These are phyloP conservation scores for Acanthosepion esculentum DNA, from an alignment of 2,888 invertebrate species.

Conservation along the genomic window DNA sequence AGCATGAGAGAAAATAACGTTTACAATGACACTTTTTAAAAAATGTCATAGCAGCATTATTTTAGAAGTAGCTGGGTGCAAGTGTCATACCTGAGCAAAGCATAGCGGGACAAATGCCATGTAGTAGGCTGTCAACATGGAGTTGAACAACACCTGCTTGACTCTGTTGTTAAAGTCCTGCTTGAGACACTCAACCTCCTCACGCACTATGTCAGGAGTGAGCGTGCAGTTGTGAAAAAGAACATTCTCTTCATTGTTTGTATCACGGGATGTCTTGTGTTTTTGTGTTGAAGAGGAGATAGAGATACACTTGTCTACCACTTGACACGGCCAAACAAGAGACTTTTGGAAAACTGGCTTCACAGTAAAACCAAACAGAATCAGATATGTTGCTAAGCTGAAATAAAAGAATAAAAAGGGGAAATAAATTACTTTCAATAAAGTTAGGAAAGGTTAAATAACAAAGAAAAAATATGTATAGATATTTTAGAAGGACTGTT, in stretches of 20 bases:
- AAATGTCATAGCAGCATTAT: not conserved
- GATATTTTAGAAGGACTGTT: no score
- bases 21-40: no score
- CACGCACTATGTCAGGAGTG: conserved; percentile 78
- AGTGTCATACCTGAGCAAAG: conserved; percentile 84
- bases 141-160: conserved; percentile 90
- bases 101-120: conserved; percentile 91
- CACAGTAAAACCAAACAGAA: conserved; percentile 86
- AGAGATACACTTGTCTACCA: conserved; percentile 51
- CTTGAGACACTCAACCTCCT: conserved; percentile 88
- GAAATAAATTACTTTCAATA: not conserved
- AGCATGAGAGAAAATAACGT: no score
- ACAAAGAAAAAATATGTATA: no score
- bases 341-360: conserved; percentile 83
- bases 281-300: conserved; percentile 50
- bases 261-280: conserved; percentile 54
- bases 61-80: not conserved
- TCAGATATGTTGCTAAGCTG: conserved; percentile 74
- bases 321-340: conserved; percentile 66
- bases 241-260: conserved; percentile 52
- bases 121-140: conserved; percentile 89
- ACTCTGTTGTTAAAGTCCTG: conserved; percentile 91
- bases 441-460: no score
- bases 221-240: conserved; percentile 74
- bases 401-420: conserved; percentile 52